Percentiles rank a stretch among this genome's conserved stretches.
Conservation (phyloP, 2,888 invertebrate genomes). For the Athalia rosae region DNA sequence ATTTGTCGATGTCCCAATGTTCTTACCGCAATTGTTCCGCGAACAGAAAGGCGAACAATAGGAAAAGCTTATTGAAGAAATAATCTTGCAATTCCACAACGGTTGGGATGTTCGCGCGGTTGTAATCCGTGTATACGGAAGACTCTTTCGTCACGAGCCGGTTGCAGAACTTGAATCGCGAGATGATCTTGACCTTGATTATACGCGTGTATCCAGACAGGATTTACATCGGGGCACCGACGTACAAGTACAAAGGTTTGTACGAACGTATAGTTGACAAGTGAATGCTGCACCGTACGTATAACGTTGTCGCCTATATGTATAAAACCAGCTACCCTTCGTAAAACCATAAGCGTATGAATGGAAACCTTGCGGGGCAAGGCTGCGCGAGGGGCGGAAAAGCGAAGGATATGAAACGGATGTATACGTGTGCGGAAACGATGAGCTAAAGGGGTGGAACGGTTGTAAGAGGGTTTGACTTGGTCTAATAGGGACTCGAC, state of each 20-base stretch:
- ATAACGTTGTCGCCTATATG: background rate
- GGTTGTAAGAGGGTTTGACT: conserved; percentile 39
- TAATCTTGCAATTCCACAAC: too few relatives aligned
- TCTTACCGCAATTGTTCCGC: too few relatives aligned
- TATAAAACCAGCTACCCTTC: background rate
- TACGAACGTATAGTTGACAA: conserved; percentile 44
- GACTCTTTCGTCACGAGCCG: too few relatives aligned
- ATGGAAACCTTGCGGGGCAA: conserved; percentile 13
- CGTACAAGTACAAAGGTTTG: conserved; percentile 31
- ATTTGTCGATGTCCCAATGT: background rate
- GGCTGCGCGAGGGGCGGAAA: conserved; percentile 3
- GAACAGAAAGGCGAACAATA: background rate
- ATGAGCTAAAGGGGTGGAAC: conserved; percentile 36
- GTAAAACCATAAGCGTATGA: conserved; percentile 23
- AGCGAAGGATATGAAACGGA: conserved; percentile 15
- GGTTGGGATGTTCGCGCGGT: background rate
- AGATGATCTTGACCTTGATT: conserved; percentile 37
- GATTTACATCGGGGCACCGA: conserved; percentile 36
- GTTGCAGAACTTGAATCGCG: background rate
- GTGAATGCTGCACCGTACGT: conserved; percentile 32
- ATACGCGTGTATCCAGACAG: background rate
- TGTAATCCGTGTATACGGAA: background rate
- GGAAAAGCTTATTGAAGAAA: too few relatives aligned
- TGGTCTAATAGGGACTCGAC: conserved; percentile 15
- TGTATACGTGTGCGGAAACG: conserved; percentile 8